Conservation (phyloP, 2,797 vertebrate species). For the Leuciscus waleckii region DNA sequence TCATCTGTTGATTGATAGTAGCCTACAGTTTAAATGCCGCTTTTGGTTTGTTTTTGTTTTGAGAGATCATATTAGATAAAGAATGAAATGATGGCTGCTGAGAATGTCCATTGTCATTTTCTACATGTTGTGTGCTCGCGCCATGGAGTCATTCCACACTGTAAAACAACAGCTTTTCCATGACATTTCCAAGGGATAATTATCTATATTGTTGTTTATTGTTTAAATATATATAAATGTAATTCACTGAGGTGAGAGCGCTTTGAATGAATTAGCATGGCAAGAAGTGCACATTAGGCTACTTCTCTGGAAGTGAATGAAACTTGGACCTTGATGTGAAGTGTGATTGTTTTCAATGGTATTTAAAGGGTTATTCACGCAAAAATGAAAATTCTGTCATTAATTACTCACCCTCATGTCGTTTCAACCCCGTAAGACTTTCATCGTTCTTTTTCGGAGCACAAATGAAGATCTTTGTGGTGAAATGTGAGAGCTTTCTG, state of each 20-base stretch:
- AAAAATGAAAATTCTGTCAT: no score
- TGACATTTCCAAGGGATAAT: background rate
- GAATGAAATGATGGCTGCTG: conserved; percentile 36
- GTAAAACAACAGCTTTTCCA: conserved; percentile 3
- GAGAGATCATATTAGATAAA: background rate
- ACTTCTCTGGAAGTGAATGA: conserved; percentile 19
- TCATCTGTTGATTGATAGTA: conserved; percentile 5
- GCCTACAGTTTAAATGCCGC: background rate
- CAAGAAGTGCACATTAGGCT: background rate
- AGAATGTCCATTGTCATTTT: conserved; percentile 36
- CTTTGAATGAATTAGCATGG: background rate
- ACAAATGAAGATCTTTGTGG: no score
- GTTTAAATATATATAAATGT: background rate
- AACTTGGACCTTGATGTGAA: conserved; percentile 3
- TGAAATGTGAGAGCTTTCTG: no score
- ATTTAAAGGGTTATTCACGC: background rate
- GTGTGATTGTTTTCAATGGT: background rate
- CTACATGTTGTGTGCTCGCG: conserved; percentile 12
- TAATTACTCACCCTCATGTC: no score
- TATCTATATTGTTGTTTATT: background rate
- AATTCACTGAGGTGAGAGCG: background rate
- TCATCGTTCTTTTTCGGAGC: no score
- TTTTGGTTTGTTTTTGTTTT: conserved; percentile 21
- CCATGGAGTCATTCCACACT: conserved; percentile 18
- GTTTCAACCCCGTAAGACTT: no score